Base-by-base conservation (phyloP, 92 coral and sea anemone species). In the Plumapathes pennacea region DNA sequence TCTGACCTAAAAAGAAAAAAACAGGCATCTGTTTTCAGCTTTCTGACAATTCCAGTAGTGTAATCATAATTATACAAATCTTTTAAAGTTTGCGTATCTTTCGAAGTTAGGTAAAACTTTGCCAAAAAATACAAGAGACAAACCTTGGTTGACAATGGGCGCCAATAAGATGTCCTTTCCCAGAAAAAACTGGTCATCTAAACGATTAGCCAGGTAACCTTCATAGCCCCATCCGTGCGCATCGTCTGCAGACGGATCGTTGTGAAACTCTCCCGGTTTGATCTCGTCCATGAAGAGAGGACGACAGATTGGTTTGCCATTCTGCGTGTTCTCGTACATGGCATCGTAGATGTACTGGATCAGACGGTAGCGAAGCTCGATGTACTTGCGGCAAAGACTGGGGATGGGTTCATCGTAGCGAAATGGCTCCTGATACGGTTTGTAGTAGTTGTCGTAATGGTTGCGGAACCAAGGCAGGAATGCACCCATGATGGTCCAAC, bases 401-500 rank as follows among this genome's bases (percentile, higher is more conserved):
- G 90, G 90, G 7, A 79, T 74, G 2, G 90, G 90, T 25, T 84
- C 90, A 4, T 53, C 50, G 34, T 84, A 84, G 28, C 68, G 48
- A 54, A 63, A 84, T 10, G 82, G 90, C 60, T 84, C 90, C 32
- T 84, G 90, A 54, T 64, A 72, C 1, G 82, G 82, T 61, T 84
- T 84, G 76, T 46, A 59, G 47, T 84, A 84, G 64, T 84, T 84
- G 25, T 84, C 90, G 48, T 84, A 78, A 48, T 84, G 90, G 66
- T 84, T 84, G 4, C 90, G 81, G 54, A 78, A 84, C 90, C 90
- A 84, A 2, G 90, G 90, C 51, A 84, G 49, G 58, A 84, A 84
- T 4, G 90, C 82, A 2, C 90, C 90, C 82, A 77, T 59, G 50
- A 78, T 84, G 67, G 90, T 78, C 90, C 90, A 84, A 49, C 90